phyloP scores from a whole-genome alignment of 2,113 vertebrate species.

The Spilogale gracilis region DNA sequence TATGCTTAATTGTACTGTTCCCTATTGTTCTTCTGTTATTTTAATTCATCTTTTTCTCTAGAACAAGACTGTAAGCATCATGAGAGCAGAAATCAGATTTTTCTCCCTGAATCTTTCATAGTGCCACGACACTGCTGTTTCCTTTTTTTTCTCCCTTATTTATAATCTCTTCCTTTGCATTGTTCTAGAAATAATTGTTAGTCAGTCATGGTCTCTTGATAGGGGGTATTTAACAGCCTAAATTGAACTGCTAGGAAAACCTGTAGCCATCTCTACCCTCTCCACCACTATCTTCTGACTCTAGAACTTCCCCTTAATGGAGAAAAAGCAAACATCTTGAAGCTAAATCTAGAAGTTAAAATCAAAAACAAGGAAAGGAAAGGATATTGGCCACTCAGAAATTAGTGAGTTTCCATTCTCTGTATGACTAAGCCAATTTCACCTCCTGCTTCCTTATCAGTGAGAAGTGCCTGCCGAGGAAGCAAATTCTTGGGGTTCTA shows the following conservation, averaged over 20 bases:
- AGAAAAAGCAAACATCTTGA: not conserved
- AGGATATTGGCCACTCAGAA: conserved; percentile 35
- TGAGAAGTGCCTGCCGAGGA: not conserved
- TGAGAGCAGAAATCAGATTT: conserved; percentile 29
- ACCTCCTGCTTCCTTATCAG: conserved; percentile 19
- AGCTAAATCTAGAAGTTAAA: conserved; percentile 39
- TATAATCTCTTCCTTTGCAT: not conserved
- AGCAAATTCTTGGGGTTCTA: conserved; percentile 3
- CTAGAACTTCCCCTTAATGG: not conserved
- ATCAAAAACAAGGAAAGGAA: not conserved
- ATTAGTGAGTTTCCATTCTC: conserved; percentile 46
- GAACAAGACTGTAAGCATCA: conserved; percentile 54
- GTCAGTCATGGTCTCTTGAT: not conserved
- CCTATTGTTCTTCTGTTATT: conserved; percentile 19
- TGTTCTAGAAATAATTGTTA: conserved; percentile 29
- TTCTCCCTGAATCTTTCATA: not conserved
- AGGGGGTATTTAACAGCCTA: not conserved
- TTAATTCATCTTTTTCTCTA: conserved; percentile 50
- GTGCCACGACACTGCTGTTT: not conserved
- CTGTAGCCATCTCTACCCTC: not conserved
- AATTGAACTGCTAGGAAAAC: conserved; percentile 53
- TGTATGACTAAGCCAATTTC: not conserved
- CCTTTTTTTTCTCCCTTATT: not conserved
- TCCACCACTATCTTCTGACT: not conserved
- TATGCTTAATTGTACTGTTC: conserved; percentile 16